Conservation (phyloP, 1,140 invertebrate species). For the Atta colombica region DNA sequence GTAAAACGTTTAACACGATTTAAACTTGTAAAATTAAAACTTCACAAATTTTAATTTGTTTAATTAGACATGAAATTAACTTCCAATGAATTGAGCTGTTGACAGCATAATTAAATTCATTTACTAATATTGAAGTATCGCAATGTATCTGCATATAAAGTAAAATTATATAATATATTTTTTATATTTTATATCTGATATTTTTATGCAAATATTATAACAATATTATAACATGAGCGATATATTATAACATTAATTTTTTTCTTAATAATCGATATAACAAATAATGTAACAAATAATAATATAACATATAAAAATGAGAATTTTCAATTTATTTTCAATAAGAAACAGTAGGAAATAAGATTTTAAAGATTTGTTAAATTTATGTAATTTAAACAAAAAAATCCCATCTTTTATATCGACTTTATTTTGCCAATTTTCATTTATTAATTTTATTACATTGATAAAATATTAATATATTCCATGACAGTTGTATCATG, state of each 20-base stretch:
- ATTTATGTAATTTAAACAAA: background rate
- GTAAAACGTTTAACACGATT: background rate
- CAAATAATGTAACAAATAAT: background rate
- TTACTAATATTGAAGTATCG: background rate
- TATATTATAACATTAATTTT: background rate
- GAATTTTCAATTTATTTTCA: slow-evolving; percentile 7
- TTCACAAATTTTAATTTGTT: background rate
- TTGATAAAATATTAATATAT: slow-evolving; percentile 5
- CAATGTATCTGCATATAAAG: background rate
- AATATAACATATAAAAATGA: background rate
- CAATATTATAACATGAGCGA: background rate
- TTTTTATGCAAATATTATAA: slow-evolving; percentile 2
- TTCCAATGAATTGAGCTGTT: background rate
- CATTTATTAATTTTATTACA: background rate
- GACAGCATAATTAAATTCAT: background rate
- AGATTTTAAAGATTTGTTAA: background rate
- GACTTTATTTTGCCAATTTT: slow-evolving; percentile 1
- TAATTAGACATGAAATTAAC: background rate
- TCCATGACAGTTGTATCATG: background rate
- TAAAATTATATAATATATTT: background rate
- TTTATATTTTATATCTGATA: background rate
- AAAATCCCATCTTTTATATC: background rate
- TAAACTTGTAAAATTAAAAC: background rate
- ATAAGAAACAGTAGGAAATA: background rate
- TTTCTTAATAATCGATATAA: background rate